phyloP scores from a whole-genome alignment of 2,113 vertebrate genomes.

The Maccullochella peelii region DNA sequence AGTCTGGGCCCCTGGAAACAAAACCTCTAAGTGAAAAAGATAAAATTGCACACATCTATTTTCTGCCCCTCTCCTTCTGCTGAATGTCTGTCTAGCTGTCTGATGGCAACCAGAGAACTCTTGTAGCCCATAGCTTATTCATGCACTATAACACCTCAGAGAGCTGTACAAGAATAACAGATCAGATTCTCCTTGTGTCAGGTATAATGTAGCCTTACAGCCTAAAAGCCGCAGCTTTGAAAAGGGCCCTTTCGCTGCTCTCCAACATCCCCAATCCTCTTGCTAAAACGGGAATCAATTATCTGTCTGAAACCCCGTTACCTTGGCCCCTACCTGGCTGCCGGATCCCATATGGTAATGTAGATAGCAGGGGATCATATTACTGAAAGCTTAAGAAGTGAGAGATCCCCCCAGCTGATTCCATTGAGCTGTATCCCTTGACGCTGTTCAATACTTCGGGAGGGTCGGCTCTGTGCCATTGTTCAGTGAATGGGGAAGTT shows the following conservation, averaged over 20 bases:
- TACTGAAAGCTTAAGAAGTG: conserved; percentile 74
- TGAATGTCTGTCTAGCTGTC: conserved; percentile 57
- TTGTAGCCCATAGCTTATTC: conserved; percentile 79
- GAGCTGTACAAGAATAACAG: conserved; percentile 72
- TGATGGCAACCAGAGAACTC: conserved; percentile 63
- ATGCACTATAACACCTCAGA: conserved; percentile 72
- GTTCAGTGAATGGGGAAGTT: conserved; percentile 74
- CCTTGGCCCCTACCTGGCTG: conserved; percentile 57
- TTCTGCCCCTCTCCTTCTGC: conserved; percentile 17
- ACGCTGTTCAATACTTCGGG: conserved; percentile 56
- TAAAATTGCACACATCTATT: conserved; percentile 63
- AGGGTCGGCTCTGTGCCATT: conserved; percentile 71
- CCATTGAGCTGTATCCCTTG: conserved; percentile 70
- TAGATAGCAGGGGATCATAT: conserved; percentile 71
- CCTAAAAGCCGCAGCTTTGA: conserved; percentile 64
- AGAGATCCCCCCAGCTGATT: conserved; percentile 72
- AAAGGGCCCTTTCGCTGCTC: conserved; percentile 42
- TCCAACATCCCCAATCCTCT: conserved; percentile 57
- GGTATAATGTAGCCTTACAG: conserved; percentile 73
- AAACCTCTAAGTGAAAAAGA: conserved; percentile 51
- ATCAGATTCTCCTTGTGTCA: conserved; percentile 69
- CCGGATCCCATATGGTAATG: conserved; percentile 65
- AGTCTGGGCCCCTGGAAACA: conserved; percentile 23
- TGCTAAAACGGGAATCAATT: conserved; percentile 68
- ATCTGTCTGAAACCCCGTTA: conserved; percentile 48